Evolutionary conservation across 2,797 vertebrate species (phyloP).

Genomic region (Heteromormyrus szaboi): DNA sequence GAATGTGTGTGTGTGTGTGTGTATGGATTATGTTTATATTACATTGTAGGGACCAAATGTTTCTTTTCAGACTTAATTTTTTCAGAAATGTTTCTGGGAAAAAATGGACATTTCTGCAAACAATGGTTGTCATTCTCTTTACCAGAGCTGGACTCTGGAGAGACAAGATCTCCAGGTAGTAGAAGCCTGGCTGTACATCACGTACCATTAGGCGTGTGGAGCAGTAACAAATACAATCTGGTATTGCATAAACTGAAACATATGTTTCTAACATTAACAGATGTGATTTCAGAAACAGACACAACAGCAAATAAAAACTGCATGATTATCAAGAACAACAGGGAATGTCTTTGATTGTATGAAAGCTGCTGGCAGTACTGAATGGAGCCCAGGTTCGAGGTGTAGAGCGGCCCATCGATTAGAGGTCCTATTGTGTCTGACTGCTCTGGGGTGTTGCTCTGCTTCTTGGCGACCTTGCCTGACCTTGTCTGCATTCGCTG

Average conservation of each 20-base stretch:
- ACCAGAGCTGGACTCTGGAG: background rate
- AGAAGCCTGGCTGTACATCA: background rate
- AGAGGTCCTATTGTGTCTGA: background rate
- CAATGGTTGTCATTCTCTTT: background rate
- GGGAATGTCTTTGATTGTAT: background rate
- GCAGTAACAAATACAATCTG: background rate
- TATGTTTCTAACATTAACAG: background rate
- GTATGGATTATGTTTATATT: background rate
- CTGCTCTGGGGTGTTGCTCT: background rate
- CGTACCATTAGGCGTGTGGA: background rate
- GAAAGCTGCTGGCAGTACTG: background rate
- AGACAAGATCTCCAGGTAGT: background rate
- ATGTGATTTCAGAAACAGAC: background rate
- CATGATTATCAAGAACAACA: background rate
- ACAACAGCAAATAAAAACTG: background rate
- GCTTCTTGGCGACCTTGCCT: background rate
- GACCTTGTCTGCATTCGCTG: background rate
- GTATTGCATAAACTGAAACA: conserved; percentile 6
- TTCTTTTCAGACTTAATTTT: background rate
- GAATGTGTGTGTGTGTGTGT: background rate
- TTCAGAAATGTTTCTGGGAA: background rate
- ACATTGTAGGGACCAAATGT: background rate
- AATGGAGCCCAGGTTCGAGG: background rate
- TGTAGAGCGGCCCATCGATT: background rate
- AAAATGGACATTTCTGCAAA: background rate